Base-by-base conservation (phyloP, 2,888 invertebrate genomes). In the Cheilosia scutellata region DNA sequence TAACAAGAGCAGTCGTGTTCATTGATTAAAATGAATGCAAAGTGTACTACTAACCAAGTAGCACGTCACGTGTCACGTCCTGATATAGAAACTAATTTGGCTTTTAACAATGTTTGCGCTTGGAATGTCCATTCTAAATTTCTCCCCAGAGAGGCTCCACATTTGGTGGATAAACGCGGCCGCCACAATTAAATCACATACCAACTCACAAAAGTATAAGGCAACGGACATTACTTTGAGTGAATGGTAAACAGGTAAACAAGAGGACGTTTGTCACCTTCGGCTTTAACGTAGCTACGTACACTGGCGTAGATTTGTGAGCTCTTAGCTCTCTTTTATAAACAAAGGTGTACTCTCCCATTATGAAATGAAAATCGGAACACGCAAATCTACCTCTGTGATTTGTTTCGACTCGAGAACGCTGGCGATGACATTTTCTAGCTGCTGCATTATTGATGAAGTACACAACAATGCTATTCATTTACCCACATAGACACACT, bases 301-400 rank as follows among this genome's bases (percentile, higher is more conserved):
- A 51, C 5, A 51, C 27, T 20, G 16, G 11, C 33, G 42, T 55
- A 25, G 71, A 57, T 70, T 44, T 6, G 47, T 53, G 65, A 79
- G 70, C 74, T 65, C 70, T 70, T 40, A 74, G 13, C 40, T 51
- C 37, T 55, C 55, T 51, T 76, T 44, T 5, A 13, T 37, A n/a
- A 53, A 42, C 55, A 63, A 71, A 49, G 49, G 51, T 65, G 25
- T 51, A 70, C 16, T 66, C 53, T 66, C 55, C 77, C 87, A 87
- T 87, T 87, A 87, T 87, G 87, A 82, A 87, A 87, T 87, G 87
- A 82, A 87, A 87, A 87, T 78, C 82, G 60, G 74, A 82, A 82
- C 87, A 87, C 87, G 87, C 87, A 70, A 87, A 87, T 82, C 82
- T 80, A 82, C 68, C 60, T 51, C 51, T 33, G 86, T 86, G 86